phyloP scores from a whole-genome alignment of 2,113 vertebrate species.

The Lathamus discolor region DNA sequence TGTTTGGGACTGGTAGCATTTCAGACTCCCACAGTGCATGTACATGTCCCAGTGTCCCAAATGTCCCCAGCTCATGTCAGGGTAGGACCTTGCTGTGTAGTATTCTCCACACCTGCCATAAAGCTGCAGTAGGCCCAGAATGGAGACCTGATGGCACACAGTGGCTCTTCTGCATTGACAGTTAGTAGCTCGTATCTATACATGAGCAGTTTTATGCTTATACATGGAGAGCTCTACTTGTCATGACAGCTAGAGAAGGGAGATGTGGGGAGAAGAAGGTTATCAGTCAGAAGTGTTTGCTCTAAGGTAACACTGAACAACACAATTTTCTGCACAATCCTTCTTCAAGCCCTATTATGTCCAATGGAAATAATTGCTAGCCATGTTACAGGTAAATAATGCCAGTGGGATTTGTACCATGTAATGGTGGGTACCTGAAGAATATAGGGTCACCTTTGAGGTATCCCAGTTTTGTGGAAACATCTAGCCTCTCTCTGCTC shows the following conservation, averaged over 20 bases:
- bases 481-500: neutral
- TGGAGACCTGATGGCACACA: neutral
- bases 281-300: neutral
- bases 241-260: neutral
- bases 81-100: neutral
- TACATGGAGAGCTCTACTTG: neutral
- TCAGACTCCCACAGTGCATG: fast-evolving
- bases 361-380: neutral
- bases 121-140: neutral
- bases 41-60: fast-evolving
- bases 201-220: neutral
- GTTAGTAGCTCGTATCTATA: neutral
- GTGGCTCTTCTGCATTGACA: neutral
- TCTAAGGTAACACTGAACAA: neutral
- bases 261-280: neutral
- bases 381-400: neutral
- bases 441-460: neutral
- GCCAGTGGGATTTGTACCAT: neutral
- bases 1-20: neutral
- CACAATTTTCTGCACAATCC: neutral
- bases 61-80: fast-evolving
- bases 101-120: neutral
- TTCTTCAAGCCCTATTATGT: neutral
- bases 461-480: neutral
- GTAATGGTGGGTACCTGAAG: neutral